These are phyloP conservation scores for Catamblyrhynchus diadema DNA, from an alignment of 2,797 vertebrate species.

Conservation along the genomic window DNA sequence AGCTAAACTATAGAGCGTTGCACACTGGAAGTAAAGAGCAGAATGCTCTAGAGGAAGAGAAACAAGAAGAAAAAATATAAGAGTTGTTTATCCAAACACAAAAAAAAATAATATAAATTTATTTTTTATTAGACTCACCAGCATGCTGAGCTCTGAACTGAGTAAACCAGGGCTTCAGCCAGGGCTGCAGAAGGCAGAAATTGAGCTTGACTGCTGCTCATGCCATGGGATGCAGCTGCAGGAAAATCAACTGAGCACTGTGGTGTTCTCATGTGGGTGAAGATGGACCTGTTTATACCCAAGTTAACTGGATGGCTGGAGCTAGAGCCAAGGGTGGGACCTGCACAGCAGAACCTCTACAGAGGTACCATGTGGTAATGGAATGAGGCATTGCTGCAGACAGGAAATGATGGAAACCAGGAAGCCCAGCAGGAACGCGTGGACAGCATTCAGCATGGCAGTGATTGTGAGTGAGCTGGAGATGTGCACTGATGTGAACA, in stretches of 20 bases:
- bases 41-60: not conserved
- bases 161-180: not conserved
- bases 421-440: not conserved
- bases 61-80: not conserved
- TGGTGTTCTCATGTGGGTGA: not conserved
- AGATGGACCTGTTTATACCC: not conserved
- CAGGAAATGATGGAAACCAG: not conserved
- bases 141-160: not conserved
- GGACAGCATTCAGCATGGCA: rapidly evolving
- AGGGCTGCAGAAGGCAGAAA: not conserved
- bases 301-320: not conserved
- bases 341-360: not conserved
- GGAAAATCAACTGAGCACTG: not conserved
- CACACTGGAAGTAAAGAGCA: not conserved
- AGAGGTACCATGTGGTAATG: rapidly evolving
- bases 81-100: not conserved
- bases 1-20: not conserved
- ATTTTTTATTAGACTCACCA: not conserved
- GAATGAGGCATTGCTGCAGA: not conserved
- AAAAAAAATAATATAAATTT: not conserved
- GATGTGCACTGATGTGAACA: not conserved
- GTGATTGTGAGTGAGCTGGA: not conserved
- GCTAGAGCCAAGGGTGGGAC: not conserved
- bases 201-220: not conserved
- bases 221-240: not conserved